phyloP scores from a whole-genome alignment of 2,888 invertebrate species.

The Limnephilus rhombicus region DNA sequence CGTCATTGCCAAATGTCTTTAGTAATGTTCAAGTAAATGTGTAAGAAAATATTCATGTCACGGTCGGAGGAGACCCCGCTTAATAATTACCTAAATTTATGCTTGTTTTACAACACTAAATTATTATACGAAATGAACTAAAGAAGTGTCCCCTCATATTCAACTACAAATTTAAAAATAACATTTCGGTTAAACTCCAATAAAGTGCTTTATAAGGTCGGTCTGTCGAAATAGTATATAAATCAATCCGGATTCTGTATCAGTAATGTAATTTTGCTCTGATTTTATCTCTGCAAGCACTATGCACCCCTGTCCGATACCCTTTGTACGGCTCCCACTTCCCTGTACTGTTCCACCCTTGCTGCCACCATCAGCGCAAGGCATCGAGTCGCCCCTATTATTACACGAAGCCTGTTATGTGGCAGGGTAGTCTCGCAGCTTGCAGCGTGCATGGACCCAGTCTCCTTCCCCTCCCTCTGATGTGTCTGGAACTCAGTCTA shows the following conservation, averaged over 20 bases:
- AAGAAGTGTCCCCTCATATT: neutral
- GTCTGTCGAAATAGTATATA: neutral
- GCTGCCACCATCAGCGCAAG: neutral
- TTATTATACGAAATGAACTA: too few species aligned
- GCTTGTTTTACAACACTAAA: too few species aligned
- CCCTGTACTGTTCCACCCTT: neutral
- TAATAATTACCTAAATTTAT: too few species aligned
- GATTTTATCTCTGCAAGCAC: neutral
- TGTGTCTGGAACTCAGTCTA: constrained; percentile 3
- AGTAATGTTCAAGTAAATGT: too few species aligned
- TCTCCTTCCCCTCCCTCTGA: neutral
- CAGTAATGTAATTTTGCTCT: neutral
- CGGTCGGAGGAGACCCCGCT: too few species aligned
- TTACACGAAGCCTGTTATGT: neutral
- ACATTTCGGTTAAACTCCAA: neutral
- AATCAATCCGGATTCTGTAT: neutral
- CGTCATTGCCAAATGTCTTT: too few species aligned
- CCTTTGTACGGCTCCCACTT: constrained; percentile 15
- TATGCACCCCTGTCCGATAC: constrained; percentile 7
- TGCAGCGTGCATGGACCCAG: neutral
- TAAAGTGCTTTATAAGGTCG: neutral
- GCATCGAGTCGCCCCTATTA: neutral
- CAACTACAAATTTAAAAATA: neutral
- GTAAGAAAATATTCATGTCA: too few species aligned
- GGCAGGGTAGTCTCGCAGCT: neutral